A percentile compares a stretch with the other conserved stretches of the same genome.
Evolutionary conservation across 2,888 invertebrate species (phyloP).

Genomic region (Apodemia zela): DNA sequence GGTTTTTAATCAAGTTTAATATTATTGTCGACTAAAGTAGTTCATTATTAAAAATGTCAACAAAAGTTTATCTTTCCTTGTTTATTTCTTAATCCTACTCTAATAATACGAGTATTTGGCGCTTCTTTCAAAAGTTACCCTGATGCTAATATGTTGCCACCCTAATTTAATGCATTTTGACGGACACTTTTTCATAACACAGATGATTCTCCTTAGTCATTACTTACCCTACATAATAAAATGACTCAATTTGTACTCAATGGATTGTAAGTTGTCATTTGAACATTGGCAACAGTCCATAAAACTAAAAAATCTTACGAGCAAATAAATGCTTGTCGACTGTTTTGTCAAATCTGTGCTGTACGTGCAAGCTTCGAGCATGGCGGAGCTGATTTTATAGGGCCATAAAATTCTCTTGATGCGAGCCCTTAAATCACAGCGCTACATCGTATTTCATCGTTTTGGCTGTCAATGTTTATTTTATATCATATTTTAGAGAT

Average conservation of each 20-base stretch:
- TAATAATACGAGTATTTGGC: no score
- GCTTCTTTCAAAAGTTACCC: no score
- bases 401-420: constrained; percentile 77
- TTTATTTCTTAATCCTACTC: no score
- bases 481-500: constrained; percentile 80
- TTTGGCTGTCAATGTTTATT: constrained; percentile 80
- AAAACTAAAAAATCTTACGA: constrained; percentile 21
- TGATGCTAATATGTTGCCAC: no score
- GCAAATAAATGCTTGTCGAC: constrained; percentile 75
- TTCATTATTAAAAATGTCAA: no score
- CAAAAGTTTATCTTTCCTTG: no score
- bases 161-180: no score
- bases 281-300: constrained; percentile 53
- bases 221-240: no score
- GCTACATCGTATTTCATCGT: constrained; percentile 78
- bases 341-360: constrained; percentile 78
- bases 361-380: constrained; percentile 54
- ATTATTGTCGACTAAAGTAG: no score
- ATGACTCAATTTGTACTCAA: constrained; percentile 55
- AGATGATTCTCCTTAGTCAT: no score
- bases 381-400: constrained; percentile 69
- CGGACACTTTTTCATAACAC: no score
- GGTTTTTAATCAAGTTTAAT: no score
- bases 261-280: constrained; percentile 56
- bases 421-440: constrained; percentile 77